These are phyloP conservation scores for Lampropteryx suffumata DNA, from an alignment of 2,888 invertebrate species.

Conservation along the genomic window DNA sequence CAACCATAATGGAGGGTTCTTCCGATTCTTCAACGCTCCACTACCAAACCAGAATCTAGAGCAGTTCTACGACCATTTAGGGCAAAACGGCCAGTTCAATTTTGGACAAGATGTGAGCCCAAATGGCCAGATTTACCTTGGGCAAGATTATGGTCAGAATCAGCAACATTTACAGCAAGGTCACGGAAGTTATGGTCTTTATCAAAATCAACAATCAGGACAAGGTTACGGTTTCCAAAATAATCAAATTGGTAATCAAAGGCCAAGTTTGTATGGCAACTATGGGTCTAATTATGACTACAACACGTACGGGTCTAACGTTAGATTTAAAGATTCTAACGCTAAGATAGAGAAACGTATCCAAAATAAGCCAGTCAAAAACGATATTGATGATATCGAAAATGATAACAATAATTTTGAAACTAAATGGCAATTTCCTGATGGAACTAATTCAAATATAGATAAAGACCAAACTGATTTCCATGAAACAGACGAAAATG, in stretches of 20 bases:
- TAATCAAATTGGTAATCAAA: slow-evolving; percentile 22
- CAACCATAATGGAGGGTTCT: slow-evolving; percentile 93
- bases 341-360: slow-evolving; percentile 58
- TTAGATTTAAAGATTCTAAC: slow-evolving; percentile 36
- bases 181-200: slow-evolving; percentile 33
- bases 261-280: slow-evolving; percentile 32
- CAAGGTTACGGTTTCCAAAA: slow-evolving; percentile 30
- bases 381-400: slow-evolving; percentile 25
- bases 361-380: slow-evolving; percentile 54
- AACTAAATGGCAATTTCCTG: slow-evolving; percentile 61
- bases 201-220: slow-evolving; percentile 15
- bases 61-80: slow-evolving; percentile 66
- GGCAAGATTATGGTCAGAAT: slow-evolving; percentile 22
- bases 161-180: slow-evolving; percentile 14
- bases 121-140: slow-evolving; percentile 10
- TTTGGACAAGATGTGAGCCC: slow-evolving; percentile 3
- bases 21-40: slow-evolving; percentile 86
- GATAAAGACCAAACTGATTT: slow-evolving; percentile 1
- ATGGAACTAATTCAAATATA: slow-evolving; percentile 31
- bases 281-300: slow-evolving; percentile 46
- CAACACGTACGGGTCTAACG: slow-evolving; percentile 37
- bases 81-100: slow-evolving; percentile 40
- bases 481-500: slow-evolving; percentile 24
- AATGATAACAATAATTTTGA: slow-evolving; percentile 29
- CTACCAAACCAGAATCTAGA: slow-evolving; percentile 54